Conservation (phyloP, 2,888 invertebrate species). For the Leptogaster cylindrica region DNA sequence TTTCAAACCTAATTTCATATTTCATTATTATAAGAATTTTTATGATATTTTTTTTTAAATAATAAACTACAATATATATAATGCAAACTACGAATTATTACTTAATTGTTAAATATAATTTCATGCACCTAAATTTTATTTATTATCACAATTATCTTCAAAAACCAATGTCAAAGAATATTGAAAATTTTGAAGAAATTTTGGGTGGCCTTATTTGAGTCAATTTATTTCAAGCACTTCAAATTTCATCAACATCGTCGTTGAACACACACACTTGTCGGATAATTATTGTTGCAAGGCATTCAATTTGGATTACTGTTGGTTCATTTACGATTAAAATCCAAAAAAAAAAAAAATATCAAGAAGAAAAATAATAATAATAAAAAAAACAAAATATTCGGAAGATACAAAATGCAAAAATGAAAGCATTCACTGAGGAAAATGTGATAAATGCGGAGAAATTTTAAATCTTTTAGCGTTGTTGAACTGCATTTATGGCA, state of each 20-base stretch:
- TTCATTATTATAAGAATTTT: no score
- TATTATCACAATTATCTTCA: no score
- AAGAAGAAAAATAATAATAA: no score
- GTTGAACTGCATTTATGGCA: neutral
- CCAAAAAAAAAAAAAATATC: no score
- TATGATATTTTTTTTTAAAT: no score
- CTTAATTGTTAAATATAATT: no score
- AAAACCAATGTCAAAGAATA: no score
- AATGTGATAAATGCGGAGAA: slow-evolving; percentile 36
- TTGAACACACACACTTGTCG: neutral
- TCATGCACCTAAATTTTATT: no score
- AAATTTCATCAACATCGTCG: slow-evolving; percentile 25
- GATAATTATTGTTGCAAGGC: slow-evolving; percentile 30
- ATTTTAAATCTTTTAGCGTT: slow-evolving; percentile 21
- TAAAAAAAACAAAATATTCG: slow-evolving; percentile 19
- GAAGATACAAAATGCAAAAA: slow-evolving; percentile 24
- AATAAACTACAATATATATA: no score
- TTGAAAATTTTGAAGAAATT: no score
- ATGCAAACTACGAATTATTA: no score
- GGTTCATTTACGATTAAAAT: neutral
- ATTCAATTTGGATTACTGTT: slow-evolving; percentile 31
- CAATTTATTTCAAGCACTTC: slow-evolving; percentile 29
- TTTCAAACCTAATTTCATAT: no score
- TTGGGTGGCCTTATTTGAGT: slow-evolving; percentile 20
- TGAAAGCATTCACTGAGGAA: slow-evolving; percentile 30